A percentile compares a stretch with the other conserved stretches of the same genome.
Evolutionary conservation across 2,113 vertebrate genomes (phyloP).

Genomic region (Dasypus novemcinctus): DNA sequence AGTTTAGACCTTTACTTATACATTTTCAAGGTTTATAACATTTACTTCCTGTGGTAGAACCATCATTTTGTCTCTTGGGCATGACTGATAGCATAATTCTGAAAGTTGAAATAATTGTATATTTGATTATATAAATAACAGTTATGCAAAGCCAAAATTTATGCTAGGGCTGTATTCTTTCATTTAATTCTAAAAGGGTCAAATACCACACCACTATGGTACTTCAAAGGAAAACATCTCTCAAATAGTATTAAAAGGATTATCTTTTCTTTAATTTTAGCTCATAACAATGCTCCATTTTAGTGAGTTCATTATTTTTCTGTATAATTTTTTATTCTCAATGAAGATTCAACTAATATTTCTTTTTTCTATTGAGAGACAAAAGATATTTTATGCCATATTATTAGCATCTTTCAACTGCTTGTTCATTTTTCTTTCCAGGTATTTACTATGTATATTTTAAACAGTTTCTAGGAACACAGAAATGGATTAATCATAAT

Average conservation of each 20-base stretch:
- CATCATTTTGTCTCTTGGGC: neutral
- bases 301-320: neutral
- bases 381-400: neutral
- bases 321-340: neutral
- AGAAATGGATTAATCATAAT: neutral
- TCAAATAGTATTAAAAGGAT: neutral
- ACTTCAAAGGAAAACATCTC: neutral
- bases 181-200: neutral
- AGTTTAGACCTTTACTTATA: neutral
- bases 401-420: neutral
- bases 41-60: neutral
- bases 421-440: neutral
- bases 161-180: neutral
- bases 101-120: neutral
- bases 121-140: neutral
- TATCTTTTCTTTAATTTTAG: neutral
- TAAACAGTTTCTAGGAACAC: neutral
- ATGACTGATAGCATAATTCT: neutral
- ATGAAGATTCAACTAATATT: neutral
- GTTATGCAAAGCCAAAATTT: neutral
- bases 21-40: neutral
- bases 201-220: neutral
- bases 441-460: neutral
- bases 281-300: neutral
- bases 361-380: neutral